Evolutionary conservation across 2,797 vertebrate species (phyloP), one percentile per base, ranked within the genome.

Genomic region (Nannoperca obscura): DNA sequence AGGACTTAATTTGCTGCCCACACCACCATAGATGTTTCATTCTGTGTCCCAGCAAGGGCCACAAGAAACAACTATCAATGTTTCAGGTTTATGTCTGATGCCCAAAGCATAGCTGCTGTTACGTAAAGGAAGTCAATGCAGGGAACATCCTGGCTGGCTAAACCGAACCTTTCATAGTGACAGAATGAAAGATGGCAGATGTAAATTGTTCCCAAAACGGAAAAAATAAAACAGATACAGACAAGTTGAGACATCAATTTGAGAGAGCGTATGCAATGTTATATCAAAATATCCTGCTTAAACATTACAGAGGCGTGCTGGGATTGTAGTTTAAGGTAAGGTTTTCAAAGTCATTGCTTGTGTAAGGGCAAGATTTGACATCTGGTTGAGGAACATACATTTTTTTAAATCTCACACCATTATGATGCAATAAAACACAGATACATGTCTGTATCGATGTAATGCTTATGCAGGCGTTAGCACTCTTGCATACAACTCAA

Each of bases 401-500:
- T 36, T 36, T 36, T 36, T 36, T 36, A 57, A 46, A 73, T 72
- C 17, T 38, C 49, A 71, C 70, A 75, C 36, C 15, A 2, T 30
- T 2, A 42, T 46, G 14, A 53, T 62, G 38, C 49, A 63, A 59
- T 66, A 30, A 70, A 79, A 69, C 5, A 27, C 22, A 67, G 54
- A 49, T 42, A 32, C 52, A 1, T 3, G 22, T 67, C 4, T 62
- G 67, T 70, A 44, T 65, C 0, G 7, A 61, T 70, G 70, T 80
- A 75, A 88, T 72, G 82, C 76, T 86, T 77, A 86, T 46, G 76
- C 78, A 86, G 81, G 50, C 75, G 64, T 24, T 20, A 64, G 70
- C 32, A 55, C 64, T 76, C 76, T 88, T 92, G 89, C 90, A 92
- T 88, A 88, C 83, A 83, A 63, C 82, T 87, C 89, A 91, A 89